phyloP scores from a whole-genome alignment of 2,113 vertebrate species.

The Semnopithecus entellus region DNA sequence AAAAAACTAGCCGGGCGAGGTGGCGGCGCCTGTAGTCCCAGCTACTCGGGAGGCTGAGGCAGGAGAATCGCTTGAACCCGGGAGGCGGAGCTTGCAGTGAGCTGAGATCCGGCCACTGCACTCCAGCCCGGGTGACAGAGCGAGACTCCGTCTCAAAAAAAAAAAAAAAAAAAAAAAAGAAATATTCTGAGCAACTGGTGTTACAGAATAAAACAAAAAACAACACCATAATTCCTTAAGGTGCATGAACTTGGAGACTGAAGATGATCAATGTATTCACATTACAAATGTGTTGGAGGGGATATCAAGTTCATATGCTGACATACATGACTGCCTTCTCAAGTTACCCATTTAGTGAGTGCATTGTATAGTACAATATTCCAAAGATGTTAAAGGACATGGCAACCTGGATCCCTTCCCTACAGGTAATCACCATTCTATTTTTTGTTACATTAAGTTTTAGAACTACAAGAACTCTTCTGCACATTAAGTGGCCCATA shows the following conservation, averaged over 20 bases:
- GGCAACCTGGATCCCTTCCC: background rate
- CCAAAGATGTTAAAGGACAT: background rate
- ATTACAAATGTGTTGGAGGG: background rate
- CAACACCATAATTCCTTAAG: background rate
- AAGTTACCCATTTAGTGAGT: background rate
- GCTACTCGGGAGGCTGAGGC: no score
- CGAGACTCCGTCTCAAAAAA: no score
- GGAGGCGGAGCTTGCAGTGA: no score
- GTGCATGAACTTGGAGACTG: background rate
- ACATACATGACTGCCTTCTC: background rate
- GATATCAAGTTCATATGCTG: background rate
- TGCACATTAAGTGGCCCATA: background rate
- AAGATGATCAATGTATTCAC: background rate
- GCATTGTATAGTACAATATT: background rate
- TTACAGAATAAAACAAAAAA: background rate
- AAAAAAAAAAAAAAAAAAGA: no score
- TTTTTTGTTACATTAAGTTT: background rate
- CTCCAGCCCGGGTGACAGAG: no score
- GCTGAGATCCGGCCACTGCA: no score
- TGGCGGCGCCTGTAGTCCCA: no score
- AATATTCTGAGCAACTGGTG: background rate
- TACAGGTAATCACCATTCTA: background rate
- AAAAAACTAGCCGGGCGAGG: no score
- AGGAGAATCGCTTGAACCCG: no score
- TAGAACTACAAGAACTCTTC: background rate